Base-by-base conservation (phyloP, 1,140 invertebrate genomes). In the Drosophila suzukii region DNA sequence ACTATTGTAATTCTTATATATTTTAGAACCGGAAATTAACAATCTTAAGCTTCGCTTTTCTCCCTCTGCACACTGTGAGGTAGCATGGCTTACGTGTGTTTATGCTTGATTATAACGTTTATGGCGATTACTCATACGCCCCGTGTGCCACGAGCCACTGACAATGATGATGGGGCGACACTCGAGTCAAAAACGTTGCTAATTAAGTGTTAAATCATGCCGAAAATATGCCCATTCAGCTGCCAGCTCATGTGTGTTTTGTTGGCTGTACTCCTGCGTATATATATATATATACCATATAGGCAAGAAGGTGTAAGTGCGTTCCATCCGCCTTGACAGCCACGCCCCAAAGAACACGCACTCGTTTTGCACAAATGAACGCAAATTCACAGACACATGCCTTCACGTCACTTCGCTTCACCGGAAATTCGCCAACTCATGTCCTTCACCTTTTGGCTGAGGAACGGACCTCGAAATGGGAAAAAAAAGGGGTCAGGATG, bases 171-270 rank as follows among this genome's bases (percentile, higher is more conserved):
- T 46, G 43, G 43, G 73, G 63, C 63, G 79, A 63, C 76, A 88
- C 84, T 89, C 80, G 73, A 88, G 84, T 89, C 80, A 79, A 86
- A 89, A 83, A 80, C 43, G 73, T 39, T 77, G 67, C 84, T 88
- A 88, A 88, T 88, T 88, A 88, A 88, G 83, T 88, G 83, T 88
- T 88, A 88, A 88, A 88, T 88, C 83, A 88, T 88, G 79, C 79
- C 75, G 65, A 74, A 88, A 88, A 88, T 88, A 62, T 79, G 78
- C 83, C 65, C 78, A 75, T 76, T 86, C 82, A 86, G 63, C 44
- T 36, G 66, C 57, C 51, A 70, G 15, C 36, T 53, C 30, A 47
- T 36, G 46, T 65, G 24, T 56, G 41, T 12, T 6, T 13, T 11
- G 3, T 43, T 15, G 41, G 6, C n/a, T 10, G 39, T 8, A 15